A percentile compares a stretch with the other conserved stretches of the same genome.
Conservation (phyloP, 2,113 vertebrate species). For the Callithrix jacchus region DNA sequence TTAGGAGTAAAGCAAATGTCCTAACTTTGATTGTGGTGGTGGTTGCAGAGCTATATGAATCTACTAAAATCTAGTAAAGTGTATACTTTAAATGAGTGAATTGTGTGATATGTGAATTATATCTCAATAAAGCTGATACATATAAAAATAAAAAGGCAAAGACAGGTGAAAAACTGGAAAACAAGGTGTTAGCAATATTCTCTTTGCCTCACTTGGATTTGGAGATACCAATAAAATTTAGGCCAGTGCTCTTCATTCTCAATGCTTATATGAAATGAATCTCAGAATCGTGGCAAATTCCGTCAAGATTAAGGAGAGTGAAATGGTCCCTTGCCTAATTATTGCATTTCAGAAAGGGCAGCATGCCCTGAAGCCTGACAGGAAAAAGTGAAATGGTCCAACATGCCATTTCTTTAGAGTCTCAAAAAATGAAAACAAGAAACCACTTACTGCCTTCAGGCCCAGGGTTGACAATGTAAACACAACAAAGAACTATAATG, state of each 20-base stretch:
- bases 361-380: neutral
- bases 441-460: neutral
- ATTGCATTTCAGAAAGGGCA: slow-evolving; percentile 1
- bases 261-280: neutral
- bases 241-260: neutral
- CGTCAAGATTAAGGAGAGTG: neutral
- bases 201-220: neutral
- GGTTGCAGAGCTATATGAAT: neutral
- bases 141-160: neutral
- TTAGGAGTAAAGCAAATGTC: neutral
- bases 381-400: neutral
- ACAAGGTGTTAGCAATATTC: neutral
- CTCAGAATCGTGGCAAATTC: neutral
- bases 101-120: neutral
- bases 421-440: neutral
- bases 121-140: neutral
- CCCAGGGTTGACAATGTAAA: neutral
- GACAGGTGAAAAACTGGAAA: neutral
- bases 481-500: neutral
- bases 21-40: neutral
- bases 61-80: neutral
- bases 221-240: neutral
- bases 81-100: neutral
- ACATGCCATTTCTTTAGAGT: neutral
- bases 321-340: slow-evolving; percentile 30